A percentile compares a stretch with the other conserved stretches of the same genome.
These are phyloP conservation scores for Gallinago paraguaiae DNA, from an alignment of 2,113 vertebrate genomes.

Conservation along the genomic window DNA sequence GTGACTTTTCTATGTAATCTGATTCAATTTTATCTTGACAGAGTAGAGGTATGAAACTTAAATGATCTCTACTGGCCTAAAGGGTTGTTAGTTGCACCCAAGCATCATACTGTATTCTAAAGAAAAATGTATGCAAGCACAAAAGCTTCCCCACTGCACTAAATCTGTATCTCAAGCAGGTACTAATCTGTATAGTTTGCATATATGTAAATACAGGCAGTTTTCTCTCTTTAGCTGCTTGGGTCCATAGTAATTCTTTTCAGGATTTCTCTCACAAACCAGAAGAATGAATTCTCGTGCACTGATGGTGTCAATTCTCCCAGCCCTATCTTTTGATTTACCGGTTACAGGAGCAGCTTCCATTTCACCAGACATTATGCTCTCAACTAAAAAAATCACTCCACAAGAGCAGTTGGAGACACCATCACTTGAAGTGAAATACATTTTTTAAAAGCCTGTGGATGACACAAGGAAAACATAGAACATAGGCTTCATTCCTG, in stretches of 20 bases:
- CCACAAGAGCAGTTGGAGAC: not conserved
- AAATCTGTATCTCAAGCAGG: not conserved
- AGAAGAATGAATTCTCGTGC: not conserved
- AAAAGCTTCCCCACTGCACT: not conserved
- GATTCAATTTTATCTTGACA: not conserved
- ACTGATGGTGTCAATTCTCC: not conserved
- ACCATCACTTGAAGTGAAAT: not conserved
- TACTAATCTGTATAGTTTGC: not conserved
- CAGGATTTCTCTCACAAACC: not conserved
- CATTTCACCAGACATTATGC: not conserved
- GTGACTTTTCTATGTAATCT: not conserved
- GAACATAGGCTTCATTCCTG: not conserved
- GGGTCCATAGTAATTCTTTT: not conserved
- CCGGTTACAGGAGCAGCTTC: not conserved
- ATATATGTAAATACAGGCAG: not conserved
- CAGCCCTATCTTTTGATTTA: not conserved
- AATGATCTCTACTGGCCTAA: not conserved
- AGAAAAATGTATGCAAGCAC: not conserved
- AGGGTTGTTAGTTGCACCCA: not conserved
- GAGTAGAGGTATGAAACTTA: not conserved
- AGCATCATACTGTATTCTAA: not conserved
- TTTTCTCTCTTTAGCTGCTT: not conserved
- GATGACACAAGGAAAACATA: not conserved
- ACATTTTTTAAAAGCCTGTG: not conserved
- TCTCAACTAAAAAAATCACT: not conserved